phyloP scores from a whole-genome alignment of 2,797 vertebrate species.

The Sebastes elongatus region DNA sequence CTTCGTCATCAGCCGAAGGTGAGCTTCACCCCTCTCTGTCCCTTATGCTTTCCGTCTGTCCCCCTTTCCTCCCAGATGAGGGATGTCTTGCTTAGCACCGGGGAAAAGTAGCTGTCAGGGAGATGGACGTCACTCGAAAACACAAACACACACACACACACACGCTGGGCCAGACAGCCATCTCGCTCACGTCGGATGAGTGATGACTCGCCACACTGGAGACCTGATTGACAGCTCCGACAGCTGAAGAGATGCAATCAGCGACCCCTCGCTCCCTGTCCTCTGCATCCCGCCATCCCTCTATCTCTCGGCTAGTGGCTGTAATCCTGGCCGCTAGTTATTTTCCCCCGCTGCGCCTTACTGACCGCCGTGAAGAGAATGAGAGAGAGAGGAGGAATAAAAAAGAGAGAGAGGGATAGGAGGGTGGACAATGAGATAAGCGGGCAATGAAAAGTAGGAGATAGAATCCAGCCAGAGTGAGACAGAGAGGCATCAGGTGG shows the following conservation, averaged over 20 bases:
- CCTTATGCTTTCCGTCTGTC: conserved; percentile 50
- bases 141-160: conserved; percentile 17
- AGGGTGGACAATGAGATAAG: conserved; percentile 59
- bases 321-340: conserved; percentile 64
- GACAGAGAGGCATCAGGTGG: conserved; percentile 78
- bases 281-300: conserved; percentile 35
- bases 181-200: conserved; percentile 45
- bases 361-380: conserved; percentile 40
- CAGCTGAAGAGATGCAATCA: conserved; percentile 80
- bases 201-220: conserved; percentile 75
- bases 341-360: conserved; percentile 42
- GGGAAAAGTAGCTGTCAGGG: conserved; percentile 60
- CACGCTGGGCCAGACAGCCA: conserved; percentile 39
- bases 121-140: conserved; percentile 32
- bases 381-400: background rate
- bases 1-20: conserved; percentile 98
- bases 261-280: conserved; percentile 65
- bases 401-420: background rate
- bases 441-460: conserved; percentile 34
- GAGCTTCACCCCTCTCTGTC: conserved; percentile 62
- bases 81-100: conserved; percentile 64
- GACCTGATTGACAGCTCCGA: conserved; percentile 73
- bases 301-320: conserved; percentile 32
- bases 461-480: conserved; percentile 44
- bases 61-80: conserved; percentile 29